These are phyloP conservation scores for Bombus affinis DNA, from an alignment of 1,140 invertebrate species.

Conservation along the genomic window DNA sequence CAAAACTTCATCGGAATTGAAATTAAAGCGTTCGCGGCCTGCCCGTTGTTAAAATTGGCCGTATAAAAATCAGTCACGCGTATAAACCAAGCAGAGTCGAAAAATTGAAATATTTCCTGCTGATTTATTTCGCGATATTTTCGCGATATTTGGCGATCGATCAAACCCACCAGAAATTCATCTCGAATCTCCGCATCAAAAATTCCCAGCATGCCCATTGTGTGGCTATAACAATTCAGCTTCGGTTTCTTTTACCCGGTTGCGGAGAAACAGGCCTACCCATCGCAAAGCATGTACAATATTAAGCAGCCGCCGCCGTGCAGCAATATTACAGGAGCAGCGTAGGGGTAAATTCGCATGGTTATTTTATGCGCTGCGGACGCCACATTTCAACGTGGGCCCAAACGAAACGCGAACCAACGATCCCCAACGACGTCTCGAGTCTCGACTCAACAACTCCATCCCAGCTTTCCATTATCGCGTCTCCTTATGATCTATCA, in stretches of 20 bases:
- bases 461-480: conserved; percentile 45
- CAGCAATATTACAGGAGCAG: conserved; percentile 18
- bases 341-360: conserved; percentile 24
- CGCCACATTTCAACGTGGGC: conserved; percentile 1
- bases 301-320: conserved; percentile 9
- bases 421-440: neutral
- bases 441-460: conserved; percentile 27
- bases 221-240: neutral
- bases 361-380: conserved; percentile 29
- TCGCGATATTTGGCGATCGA: no score
- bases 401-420: neutral
- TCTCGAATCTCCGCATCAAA: neutral
- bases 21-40: no score
- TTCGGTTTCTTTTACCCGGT: neutral
- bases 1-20: no score
- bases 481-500: conserved; percentile 48
- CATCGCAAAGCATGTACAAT: conserved; percentile 17
- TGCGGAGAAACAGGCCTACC: neutral
- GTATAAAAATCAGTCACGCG: no score
- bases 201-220: neutral
- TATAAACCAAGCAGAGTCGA: no score
- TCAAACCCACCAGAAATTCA: no score
- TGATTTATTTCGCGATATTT: no score
- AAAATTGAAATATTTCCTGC: no score
- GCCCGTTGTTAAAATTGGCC: no score